Evolutionary conservation across 2,797 vertebrate genomes (phyloP).

Genomic region (Lateolabrax maculatus): DNA sequence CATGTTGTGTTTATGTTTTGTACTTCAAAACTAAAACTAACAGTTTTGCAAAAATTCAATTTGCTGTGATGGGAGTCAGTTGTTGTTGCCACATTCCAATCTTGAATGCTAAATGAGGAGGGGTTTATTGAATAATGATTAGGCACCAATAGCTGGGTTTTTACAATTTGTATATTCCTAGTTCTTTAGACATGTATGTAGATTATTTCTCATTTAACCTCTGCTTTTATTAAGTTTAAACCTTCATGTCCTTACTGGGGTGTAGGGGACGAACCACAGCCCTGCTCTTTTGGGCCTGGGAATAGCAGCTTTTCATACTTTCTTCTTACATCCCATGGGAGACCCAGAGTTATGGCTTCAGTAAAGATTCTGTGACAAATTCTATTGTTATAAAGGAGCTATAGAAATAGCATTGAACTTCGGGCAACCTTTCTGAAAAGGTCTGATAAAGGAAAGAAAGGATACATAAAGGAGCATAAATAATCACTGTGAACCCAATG

Average conservation of each 20-base stretch:
- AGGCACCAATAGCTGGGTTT: conserved; percentile 10
- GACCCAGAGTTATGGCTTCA: conserved; percentile 27
- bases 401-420: conserved; percentile 67
- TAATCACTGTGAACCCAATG: conserved; percentile 54
- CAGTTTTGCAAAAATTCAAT: conserved; percentile 64
- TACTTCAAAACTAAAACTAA: conserved; percentile 58
- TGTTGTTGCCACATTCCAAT: conserved; percentile 31
- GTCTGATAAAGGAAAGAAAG: conserved; percentile 49
- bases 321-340: conserved; percentile 33
- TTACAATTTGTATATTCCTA: background rate
- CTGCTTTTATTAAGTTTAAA: conserved; percentile 24
- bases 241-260: conserved; percentile 1
- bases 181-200: background rate
- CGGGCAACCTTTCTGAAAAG: conserved; percentile 56
- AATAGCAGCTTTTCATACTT: conserved; percentile 39
- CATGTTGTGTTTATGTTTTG: conserved; percentile 56
- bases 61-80: conserved; percentile 52
- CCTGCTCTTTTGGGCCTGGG: conserved; percentile 1
- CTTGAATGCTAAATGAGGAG: conserved; percentile 43
- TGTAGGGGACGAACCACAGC: conserved; percentile 6
- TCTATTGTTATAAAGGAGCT: conserved; percentile 58
- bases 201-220: conserved; percentile 15
- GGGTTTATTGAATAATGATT: conserved; percentile 48
- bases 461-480: conserved; percentile 59
- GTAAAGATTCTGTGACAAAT: conserved; percentile 70